These are phyloP conservation scores for Grammomys dolichurus DNA, from an alignment of 2,113 vertebrate genomes.

Conservation along the genomic window DNA sequence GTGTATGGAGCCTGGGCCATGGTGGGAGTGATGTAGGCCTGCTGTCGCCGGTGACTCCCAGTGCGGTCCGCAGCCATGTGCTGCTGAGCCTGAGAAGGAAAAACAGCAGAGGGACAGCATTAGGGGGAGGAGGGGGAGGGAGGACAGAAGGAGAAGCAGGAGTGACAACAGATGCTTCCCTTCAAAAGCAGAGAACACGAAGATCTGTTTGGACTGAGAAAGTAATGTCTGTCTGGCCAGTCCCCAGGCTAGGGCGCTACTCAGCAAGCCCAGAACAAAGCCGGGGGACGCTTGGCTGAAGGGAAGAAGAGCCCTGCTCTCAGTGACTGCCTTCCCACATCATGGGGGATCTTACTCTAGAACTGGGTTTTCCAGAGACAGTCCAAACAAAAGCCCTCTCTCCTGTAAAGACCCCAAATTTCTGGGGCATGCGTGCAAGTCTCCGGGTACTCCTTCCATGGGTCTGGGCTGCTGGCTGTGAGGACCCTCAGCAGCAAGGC, in stretches of 20 bases:
- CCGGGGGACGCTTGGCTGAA: accelerated
- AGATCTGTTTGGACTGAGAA: not conserved
- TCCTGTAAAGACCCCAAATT: not conserved
- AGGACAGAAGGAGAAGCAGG: not conserved
- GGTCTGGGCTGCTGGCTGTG: not conserved
- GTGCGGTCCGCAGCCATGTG: constrained; percentile 93
- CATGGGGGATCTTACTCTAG: not conserved
- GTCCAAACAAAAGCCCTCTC: not conserved
- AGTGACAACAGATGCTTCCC: not conserved
- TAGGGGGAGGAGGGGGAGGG: constrained; percentile 1
- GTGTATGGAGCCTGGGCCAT: constrained; percentile 97
- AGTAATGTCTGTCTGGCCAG: not conserved
- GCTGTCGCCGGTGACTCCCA: constrained; percentile 95
- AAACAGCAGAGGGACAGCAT: constrained; percentile 61
- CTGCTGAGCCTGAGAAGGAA: constrained; percentile 93
- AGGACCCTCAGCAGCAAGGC: not conserved
- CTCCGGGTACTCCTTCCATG: not conserved
- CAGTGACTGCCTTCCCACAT: not conserved
- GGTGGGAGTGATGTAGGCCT: constrained; percentile 98
- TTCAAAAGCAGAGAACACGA: not conserved
- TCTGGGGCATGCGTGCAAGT: accelerated
- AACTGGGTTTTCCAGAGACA: not conserved
- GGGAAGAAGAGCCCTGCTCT: not conserved
- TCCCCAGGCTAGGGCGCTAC: not conserved
- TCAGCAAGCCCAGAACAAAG: not conserved